A percentile compares a stretch with the other conserved stretches of the same genome.
Evolutionary conservation across 2,888 invertebrate species (phyloP).

Genomic region (Campoletis raptor): DNA sequence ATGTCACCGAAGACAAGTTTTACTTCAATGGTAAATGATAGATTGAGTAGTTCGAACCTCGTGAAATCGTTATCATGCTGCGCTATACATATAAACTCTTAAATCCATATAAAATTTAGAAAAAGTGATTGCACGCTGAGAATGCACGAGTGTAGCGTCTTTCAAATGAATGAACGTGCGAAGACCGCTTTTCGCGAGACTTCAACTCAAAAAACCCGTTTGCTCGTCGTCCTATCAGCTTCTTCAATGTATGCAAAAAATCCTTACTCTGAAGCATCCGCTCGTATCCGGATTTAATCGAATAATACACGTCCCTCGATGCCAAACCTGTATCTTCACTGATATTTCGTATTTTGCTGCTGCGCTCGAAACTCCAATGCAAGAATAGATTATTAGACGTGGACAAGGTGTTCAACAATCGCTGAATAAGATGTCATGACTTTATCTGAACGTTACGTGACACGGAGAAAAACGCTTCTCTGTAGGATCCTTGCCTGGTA

Average conservation of each 20-base stretch:
- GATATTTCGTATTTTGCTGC: background rate
- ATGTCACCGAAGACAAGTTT: background rate
- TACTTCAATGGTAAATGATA: background rate
- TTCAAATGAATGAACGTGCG: constrained; percentile 31
- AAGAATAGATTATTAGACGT: background rate
- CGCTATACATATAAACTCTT: background rate
- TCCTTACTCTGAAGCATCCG: background rate
- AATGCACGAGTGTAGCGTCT: background rate
- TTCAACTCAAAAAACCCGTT: constrained; percentile 18
- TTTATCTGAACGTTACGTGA: background rate
- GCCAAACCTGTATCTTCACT: background rate
- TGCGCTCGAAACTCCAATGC: background rate
- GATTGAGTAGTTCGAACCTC: background rate
- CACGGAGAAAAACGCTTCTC: background rate
- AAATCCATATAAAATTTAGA: background rate
- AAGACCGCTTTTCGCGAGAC: constrained; percentile 32
- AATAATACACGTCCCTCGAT: background rate
- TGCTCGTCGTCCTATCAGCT: background rate
- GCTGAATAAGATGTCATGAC: background rate
- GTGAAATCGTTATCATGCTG: background rate
- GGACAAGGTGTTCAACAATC: background rate
- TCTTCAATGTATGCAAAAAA: background rate
- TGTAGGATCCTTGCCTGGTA: too few relatives aligned
- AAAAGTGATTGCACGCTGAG: background rate
- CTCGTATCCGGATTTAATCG: background rate